Conservation (phyloP, 2,113 vertebrate species). For the Microtus montanus region DNA sequence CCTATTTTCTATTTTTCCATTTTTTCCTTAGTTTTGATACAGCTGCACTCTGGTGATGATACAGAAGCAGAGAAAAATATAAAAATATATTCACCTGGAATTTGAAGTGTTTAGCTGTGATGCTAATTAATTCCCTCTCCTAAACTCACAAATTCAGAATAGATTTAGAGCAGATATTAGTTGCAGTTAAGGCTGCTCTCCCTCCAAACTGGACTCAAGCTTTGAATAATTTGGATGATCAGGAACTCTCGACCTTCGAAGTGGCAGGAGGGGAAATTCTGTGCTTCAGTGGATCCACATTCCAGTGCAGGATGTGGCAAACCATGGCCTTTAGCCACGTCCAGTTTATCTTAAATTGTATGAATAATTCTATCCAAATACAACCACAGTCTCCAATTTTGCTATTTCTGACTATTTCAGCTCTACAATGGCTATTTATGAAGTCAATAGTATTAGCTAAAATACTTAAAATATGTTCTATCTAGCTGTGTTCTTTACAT, state of each 20-base stretch:
- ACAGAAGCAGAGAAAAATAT: background rate
- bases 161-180: background rate
- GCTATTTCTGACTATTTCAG: too few relatives aligned
- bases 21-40: background rate
- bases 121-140: background rate
- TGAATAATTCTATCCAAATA: background rate
- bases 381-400: background rate
- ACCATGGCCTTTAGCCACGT: background rate
- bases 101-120: background rate
- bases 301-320: background rate
- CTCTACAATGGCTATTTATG: background rate
- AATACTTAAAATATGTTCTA: background rate
- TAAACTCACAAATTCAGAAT: background rate
- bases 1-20: background rate
- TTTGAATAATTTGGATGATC: background rate
- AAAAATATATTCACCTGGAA: background rate
- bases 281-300: background rate
- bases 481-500: background rate
- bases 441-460: background rate
- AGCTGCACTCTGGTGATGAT: background rate
- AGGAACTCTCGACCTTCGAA: background rate
- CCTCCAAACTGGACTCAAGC: background rate
- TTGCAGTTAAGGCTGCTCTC: background rate
- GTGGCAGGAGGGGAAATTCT: rapidly evolving
- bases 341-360: background rate